Percentiles rank a stretch among this genome's conserved stretches.
Conservation (phyloP, 2,797 vertebrate species). For the Gallirallus australis region DNA sequence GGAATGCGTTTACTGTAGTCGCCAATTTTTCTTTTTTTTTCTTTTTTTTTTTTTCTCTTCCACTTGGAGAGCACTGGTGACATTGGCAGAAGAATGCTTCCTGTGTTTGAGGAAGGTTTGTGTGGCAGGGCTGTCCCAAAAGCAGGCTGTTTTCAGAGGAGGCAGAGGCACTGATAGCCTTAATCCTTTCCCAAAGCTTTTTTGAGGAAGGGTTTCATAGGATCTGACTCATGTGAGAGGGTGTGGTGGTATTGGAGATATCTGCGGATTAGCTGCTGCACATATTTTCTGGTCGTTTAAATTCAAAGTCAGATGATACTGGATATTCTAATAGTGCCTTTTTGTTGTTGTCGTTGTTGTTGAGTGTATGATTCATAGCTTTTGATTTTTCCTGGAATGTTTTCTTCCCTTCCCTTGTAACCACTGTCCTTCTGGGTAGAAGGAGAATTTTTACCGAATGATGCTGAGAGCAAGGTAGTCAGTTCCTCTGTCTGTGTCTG, state of each 20-base stretch:
- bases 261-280: slow-evolving; percentile 34
- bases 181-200: slow-evolving; percentile 33
- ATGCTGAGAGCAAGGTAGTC: not conserved
- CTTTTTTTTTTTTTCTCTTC: not conserved
- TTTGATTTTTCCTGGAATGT: slow-evolving; percentile 33
- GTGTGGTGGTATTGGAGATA: slow-evolving; percentile 13
- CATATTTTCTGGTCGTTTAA: slow-evolving; percentile 35
- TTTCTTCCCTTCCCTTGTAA: not conserved
- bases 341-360: not conserved
- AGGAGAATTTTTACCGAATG: not conserved
- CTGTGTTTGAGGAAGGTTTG: slow-evolving; percentile 33
- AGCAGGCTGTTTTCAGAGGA: slow-evolving; percentile 39
- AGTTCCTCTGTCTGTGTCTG: not conserved
- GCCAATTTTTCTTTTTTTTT: not conserved
- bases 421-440: not conserved
- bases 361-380: not conserved
- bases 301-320: slow-evolving; percentile 7
- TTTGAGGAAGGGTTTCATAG: slow-evolving; percentile 5
- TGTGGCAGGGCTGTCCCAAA: slow-evolving; percentile 46
- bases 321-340: not conserved
- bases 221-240: slow-evolving; percentile 24
- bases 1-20: not conserved
- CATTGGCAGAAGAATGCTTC: slow-evolving; percentile 45
- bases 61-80: slow-evolving; percentile 39
- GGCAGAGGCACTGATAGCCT: slow-evolving; percentile 11